phyloP scores from a whole-genome alignment of 2,888 invertebrate genomes.

The Sinelater perroti region DNA sequence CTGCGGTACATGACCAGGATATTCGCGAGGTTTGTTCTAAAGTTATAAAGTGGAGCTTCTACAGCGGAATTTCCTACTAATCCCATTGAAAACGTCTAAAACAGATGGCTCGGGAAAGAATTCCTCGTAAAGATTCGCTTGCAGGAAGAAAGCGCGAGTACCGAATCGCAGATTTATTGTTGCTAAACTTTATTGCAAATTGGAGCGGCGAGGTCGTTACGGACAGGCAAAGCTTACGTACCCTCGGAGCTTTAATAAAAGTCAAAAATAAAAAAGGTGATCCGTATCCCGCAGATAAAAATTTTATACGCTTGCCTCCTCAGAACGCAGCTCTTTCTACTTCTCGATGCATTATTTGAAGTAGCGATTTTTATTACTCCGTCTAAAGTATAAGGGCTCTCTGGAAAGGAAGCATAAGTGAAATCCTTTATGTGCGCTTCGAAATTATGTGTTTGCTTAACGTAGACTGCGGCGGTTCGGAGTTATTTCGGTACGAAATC shows the following conservation, averaged over 20 bases:
- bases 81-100: slow-evolving; percentile 33
- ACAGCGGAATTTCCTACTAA: slow-evolving; percentile 29
- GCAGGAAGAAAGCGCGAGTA: slow-evolving; percentile 13
- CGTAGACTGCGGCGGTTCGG: too few species aligned
- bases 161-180: slow-evolving; percentile 19
- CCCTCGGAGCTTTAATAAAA: background rate
- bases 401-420: too few species aligned
- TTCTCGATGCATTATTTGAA: too few species aligned
- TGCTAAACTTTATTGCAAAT: slow-evolving; percentile 23
- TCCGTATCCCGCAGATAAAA: too few species aligned
- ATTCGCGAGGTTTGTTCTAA: slow-evolving; percentile 34
- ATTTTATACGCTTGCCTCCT: too few species aligned
- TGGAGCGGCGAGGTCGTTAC: background rate
- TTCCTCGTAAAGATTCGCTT: slow-evolving; percentile 19
- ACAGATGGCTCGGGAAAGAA: slow-evolving; percentile 26
- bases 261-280: too few species aligned
- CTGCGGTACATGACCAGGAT: slow-evolving; percentile 36
- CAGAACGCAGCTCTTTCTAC: too few species aligned
- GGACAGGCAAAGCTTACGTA: background rate
- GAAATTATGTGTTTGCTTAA: too few species aligned
- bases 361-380: too few species aligned
- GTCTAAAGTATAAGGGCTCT: too few species aligned
- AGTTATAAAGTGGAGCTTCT: slow-evolving; percentile 35
- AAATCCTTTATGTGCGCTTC: too few species aligned
- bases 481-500: too few species aligned